These are phyloP conservation scores for Aythya baeri DNA, from an alignment of 2,113 vertebrate genomes.

Conservation along the genomic window DNA sequence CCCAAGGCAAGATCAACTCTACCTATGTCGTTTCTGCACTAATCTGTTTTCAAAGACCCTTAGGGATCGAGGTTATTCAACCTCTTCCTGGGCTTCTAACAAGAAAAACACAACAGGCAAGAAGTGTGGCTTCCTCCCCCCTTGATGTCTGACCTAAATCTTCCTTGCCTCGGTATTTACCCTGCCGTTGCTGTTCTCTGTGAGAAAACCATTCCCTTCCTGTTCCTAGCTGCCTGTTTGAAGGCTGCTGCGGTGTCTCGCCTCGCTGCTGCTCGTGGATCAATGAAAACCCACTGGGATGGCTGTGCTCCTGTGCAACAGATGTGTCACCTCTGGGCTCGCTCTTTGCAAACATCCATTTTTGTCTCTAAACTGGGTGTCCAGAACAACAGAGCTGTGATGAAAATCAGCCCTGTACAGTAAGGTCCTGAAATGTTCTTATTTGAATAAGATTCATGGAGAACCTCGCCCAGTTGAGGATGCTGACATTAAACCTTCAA, in stretches of 20 bases:
- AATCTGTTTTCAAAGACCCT: conserved; percentile 17
- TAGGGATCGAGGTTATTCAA: not conserved
- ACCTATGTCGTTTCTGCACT: not conserved
- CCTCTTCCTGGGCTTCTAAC: not conserved
- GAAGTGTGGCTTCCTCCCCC: not conserved
- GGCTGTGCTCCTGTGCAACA: not conserved
- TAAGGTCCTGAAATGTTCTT: not conserved
- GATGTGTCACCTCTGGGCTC: not conserved
- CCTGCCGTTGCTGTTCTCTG: not conserved
- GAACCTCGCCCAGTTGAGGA: not conserved
- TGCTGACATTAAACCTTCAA: not conserved
- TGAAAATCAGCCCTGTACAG: not conserved
- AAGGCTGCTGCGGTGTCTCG: not conserved
- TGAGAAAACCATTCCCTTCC: not conserved
- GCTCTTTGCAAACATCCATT: not conserved
- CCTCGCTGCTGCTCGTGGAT: not conserved
- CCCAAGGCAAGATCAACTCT: conserved; percentile 9
- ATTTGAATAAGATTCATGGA: not conserved
- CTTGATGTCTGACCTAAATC: not conserved
- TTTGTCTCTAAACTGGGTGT: not conserved
- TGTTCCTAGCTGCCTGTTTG: not conserved
- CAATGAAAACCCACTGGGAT: not conserved
- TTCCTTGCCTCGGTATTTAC: not conserved
- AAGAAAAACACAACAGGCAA: not conserved
- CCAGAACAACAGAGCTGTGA: not conserved